These are phyloP conservation scores for Eilema griseolum DNA, from an alignment of 2,888 invertebrate species.

Conservation along the genomic window DNA sequence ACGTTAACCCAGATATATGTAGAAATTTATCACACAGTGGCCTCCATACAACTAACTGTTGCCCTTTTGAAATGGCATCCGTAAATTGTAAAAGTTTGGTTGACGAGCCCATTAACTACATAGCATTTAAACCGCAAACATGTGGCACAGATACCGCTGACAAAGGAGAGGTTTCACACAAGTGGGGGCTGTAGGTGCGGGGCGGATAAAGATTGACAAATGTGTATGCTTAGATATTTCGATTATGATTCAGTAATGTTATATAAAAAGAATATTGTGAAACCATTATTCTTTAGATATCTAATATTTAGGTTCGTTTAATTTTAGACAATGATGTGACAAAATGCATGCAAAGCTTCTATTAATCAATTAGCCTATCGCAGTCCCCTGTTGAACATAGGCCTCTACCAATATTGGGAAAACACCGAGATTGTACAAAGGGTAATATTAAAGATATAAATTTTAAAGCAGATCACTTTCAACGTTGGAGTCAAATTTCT, in stretches of 20 bases:
- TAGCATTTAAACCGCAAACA: conserved; percentile 26
- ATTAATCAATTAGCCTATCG: too few relatives aligned
- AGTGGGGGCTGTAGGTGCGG: not conserved
- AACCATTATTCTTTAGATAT: too few relatives aligned
- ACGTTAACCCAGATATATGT: conserved; percentile 48
- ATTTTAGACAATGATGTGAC: too few relatives aligned
- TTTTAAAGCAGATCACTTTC: not conserved
- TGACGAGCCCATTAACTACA: conserved; percentile 49
- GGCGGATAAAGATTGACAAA: not conserved
- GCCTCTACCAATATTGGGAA: too few relatives aligned
- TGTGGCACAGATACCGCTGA: not conserved
- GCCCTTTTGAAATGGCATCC: conserved; percentile 53
- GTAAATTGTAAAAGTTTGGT: conserved; percentile 58
- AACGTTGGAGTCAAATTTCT: not conserved
- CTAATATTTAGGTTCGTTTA: too few relatives aligned
- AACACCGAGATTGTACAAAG: too few relatives aligned
- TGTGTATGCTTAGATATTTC: not conserved
- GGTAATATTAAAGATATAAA: too few relatives aligned
- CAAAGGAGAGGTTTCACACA: not conserved
- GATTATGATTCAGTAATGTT: not conserved
- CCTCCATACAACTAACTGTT: conserved; percentile 35
- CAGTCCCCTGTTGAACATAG: too few relatives aligned
- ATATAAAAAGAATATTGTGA: too few relatives aligned
- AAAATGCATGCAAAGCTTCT: too few relatives aligned
- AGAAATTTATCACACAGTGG: conserved; percentile 45